Percentiles rank a stretch among this genome's conserved stretches.
Evolutionary conservation across 2,888 invertebrate species (phyloP).

Genomic region (Notodonta dromedarius): DNA sequence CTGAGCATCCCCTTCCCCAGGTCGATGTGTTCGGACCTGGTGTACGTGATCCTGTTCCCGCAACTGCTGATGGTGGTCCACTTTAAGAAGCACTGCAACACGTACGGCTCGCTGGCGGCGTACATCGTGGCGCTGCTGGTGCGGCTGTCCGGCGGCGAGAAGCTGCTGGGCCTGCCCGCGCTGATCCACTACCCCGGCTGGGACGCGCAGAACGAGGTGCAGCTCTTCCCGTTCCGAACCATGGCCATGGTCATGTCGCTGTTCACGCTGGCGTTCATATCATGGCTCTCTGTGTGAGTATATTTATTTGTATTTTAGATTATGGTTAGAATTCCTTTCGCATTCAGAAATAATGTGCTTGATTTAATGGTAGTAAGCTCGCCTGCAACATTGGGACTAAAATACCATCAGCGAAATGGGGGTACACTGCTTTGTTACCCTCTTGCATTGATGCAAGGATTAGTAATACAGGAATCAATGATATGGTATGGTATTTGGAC

Average conservation of each 20-base stretch:
- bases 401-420: too few relatives aligned
- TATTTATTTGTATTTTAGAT: not conserved
- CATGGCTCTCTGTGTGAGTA: constrained; percentile 90
- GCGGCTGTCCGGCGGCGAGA: constrained; percentile 94
- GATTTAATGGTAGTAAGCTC: too few relatives aligned
- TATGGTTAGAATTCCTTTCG: too few relatives aligned
- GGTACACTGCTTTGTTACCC: too few relatives aligned
- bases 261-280: constrained; percentile 90
- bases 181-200: constrained; percentile 95
- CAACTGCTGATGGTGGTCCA: constrained; percentile 99
- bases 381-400: too few relatives aligned
- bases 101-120: constrained; percentile 97
- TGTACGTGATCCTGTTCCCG: constrained; percentile 99
- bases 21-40: constrained; percentile 99
- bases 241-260: constrained; percentile 96
- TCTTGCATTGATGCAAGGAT: too few relatives aligned
- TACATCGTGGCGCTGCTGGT: constrained; percentile 93
- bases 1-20: constrained; percentile 66
- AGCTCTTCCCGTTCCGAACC: constrained; percentile 98
- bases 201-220: constrained; percentile 90
- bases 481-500: too few relatives aligned
- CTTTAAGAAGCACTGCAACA: constrained; percentile 96
- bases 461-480: too few relatives aligned
- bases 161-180: constrained; percentile 91
- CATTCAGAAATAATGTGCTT: too few relatives aligned